Base-by-base conservation (phyloP, 2,888 invertebrate species). In the Anodontia alba region DNA sequence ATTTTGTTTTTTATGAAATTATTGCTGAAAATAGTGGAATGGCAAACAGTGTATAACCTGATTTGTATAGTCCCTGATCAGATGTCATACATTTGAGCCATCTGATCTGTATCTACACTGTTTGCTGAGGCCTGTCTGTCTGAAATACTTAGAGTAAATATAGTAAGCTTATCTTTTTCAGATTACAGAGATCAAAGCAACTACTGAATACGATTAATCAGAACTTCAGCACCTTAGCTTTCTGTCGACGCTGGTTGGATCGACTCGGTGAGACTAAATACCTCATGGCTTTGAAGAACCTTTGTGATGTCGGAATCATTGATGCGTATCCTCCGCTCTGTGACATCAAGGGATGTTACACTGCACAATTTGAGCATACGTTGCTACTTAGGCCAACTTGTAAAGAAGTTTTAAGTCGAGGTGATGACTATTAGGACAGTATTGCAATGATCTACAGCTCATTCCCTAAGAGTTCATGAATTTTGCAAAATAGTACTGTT, bases 321-420 rank as follows among this genome's bases (percentile, higher is more conserved):
- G 98, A 99, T 93, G 97, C 99, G 0, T 99, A 99, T 95, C 99
- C 99, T 29, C 99, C 99, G 12, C 96, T 99, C 74, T 99, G 99
- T 94, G 99, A 99, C 95, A 96, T 97, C 86, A 98, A 98, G 95
- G 99, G 99, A 78, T 98, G 98, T 94, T 99, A 99, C 95, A 99
- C 99, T 0, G 99, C 99, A 66, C 99, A 99, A 95, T 99, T 98
- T 94, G 99, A 99, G 94, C 99, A 99, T 95, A 99, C 99, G 5
- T 97, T 99, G 92, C 96, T 99, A 89, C 96, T 99, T 86, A 96
- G 99, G 91, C 99, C 99, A 57, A 99, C 99, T 0, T 99, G 99
- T 95, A 99, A 99, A 95, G 99, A 99, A 95, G 96, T 99, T 33
- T 97, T 99, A 69, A 99, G 98, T 36, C 97, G 99, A 83, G 99